These are phyloP conservation scores for Apteryx mantelli DNA, from an alignment of 2,113 vertebrate genomes.

Conservation along the genomic window DNA sequence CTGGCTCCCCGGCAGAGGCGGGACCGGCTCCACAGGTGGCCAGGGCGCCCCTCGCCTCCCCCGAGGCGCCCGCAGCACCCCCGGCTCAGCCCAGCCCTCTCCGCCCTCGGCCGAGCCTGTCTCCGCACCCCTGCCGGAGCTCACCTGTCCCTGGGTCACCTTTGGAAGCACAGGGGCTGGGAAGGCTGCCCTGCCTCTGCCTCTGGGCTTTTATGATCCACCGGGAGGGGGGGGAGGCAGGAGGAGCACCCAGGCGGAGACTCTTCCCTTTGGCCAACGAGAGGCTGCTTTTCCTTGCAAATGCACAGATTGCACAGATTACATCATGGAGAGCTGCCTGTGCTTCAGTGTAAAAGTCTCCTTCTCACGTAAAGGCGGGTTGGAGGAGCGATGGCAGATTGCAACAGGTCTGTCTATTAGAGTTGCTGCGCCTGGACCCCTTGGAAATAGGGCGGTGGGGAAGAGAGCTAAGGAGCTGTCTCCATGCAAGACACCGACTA, in stretches of 20 bases:
- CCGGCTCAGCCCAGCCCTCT: background rate
- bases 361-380: background rate
- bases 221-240: slow-evolving; percentile 43
- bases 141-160: slow-evolving; percentile 54
- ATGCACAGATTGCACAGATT: slow-evolving; percentile 63
- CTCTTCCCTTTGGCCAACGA: slow-evolving; percentile 64
- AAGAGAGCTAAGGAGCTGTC: background rate
- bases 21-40: background rate
- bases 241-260: slow-evolving; percentile 53
- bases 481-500: rapidly evolving
- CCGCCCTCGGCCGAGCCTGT: background rate
- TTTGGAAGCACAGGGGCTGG: background rate
- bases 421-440: background rate
- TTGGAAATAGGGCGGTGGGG: background rate
- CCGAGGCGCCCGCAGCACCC: background rate
- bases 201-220: slow-evolving; percentile 68
- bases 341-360: slow-evolving; percentile 70
- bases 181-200: slow-evolving; percentile 8
- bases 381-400: background rate
- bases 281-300: slow-evolving; percentile 1
- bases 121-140: background rate
- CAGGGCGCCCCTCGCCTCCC: background rate
- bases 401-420: slow-evolving; percentile 24
- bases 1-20: background rate
- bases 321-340: slow-evolving; percentile 78